Conservation (phyloP, 2,888 invertebrate species). For the Adela reaumurella region DNA sequence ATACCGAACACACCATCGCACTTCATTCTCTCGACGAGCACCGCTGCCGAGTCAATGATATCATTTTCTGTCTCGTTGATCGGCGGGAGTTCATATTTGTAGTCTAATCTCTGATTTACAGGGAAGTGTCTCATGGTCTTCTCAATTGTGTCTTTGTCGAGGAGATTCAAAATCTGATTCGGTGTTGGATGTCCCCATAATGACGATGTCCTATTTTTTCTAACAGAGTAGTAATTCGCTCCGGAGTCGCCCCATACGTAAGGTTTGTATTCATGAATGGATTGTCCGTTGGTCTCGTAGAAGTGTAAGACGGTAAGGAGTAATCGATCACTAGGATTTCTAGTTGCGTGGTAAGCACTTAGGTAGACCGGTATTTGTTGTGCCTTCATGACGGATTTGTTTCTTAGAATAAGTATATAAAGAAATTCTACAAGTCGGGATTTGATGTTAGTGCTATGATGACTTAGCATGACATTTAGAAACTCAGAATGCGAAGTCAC, state of each 20-base stretch:
- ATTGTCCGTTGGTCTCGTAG: slow-evolving; percentile 66
- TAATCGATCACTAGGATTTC: slow-evolving; percentile 65
- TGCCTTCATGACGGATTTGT: slow-evolving; percentile 61
- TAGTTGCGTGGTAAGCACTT: slow-evolving; percentile 74
- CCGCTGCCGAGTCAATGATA: slow-evolving; percentile 15
- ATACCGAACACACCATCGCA: slow-evolving; percentile 22
- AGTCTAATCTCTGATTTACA: slow-evolving; percentile 54
- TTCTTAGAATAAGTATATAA: slow-evolving; percentile 58
- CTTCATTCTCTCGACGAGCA: slow-evolving; percentile 19
- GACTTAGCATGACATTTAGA: slow-evolving; percentile 62
- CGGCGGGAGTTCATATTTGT: slow-evolving; percentile 30
- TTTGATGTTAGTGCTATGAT: slow-evolving; percentile 45
- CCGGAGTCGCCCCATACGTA: slow-evolving; percentile 83
- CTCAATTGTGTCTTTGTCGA: slow-evolving; percentile 61
- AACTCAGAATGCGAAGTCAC: slow-evolving; percentile 75
- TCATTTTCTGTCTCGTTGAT: slow-evolving; percentile 17
- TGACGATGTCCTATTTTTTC: slow-evolving; percentile 47
- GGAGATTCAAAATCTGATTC: slow-evolving; percentile 67
- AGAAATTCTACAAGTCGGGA: slow-evolving; percentile 64
- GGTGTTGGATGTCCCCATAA: slow-evolving; percentile 70
- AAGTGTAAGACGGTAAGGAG: slow-evolving; percentile 63
- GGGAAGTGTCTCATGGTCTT: slow-evolving; percentile 72
- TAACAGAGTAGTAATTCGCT: slow-evolving; percentile 70
- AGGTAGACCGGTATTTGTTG: slow-evolving; percentile 73
- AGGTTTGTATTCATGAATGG: slow-evolving; percentile 67